Evolutionary conservation across 2,797 vertebrate genomes (phyloP).

Genomic region (Iguana delicatissima): DNA sequence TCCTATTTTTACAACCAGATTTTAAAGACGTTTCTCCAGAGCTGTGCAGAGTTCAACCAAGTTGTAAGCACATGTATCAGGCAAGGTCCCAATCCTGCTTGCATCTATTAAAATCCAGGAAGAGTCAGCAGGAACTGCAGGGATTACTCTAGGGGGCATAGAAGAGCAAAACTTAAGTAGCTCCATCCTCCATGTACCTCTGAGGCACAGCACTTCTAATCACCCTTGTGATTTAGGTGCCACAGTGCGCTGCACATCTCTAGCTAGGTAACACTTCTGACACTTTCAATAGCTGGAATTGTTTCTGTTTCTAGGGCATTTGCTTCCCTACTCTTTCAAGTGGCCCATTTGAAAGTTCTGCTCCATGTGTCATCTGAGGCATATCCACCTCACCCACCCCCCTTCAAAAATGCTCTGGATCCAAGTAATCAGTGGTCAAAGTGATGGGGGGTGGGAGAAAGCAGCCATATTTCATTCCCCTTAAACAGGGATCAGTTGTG

Average conservation of each 20-base stretch:
- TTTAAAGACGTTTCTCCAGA: background rate
- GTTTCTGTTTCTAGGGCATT: background rate
- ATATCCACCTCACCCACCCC: background rate
- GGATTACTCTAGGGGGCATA: background rate
- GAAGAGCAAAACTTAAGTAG: background rate
- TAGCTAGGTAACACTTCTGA: background rate
- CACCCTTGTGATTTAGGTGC: background rate
- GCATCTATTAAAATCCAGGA: background rate
- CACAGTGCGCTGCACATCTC: background rate
- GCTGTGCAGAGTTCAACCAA: background rate
- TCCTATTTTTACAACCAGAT: background rate
- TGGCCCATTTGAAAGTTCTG: background rate
- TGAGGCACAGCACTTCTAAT: background rate
- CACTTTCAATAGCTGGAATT: slow-evolving; percentile 10
- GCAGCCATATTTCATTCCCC: slow-evolving; percentile 24
- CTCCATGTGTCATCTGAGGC: background rate
- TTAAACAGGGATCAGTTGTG: slow-evolving; percentile 35
- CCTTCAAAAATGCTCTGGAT: background rate
- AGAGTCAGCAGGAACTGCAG: background rate
- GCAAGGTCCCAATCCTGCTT: background rate
- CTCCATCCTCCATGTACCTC: background rate
- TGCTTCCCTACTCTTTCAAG: slow-evolving; percentile 2
- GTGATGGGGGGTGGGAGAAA: background rate
- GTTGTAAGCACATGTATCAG: background rate
- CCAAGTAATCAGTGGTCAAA: background rate